Percentiles rank a stretch among this genome's conserved stretches.
Evolutionary conservation across 2,113 vertebrate species (phyloP).

Genomic region (Megaleporinus macrocephalus): DNA sequence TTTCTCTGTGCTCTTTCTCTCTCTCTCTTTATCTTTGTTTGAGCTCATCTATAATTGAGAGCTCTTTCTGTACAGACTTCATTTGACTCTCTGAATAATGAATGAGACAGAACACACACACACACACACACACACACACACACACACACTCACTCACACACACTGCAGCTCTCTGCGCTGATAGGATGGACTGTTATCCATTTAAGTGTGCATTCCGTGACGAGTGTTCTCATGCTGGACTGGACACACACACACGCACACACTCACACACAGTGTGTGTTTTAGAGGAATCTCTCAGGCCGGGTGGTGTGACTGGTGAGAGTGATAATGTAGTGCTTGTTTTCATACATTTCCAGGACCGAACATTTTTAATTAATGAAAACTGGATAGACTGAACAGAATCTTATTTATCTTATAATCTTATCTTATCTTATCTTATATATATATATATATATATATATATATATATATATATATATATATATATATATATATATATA

Average conservation of each 20-base stretch:
- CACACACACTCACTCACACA: neutral
- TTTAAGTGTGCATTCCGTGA: slow-evolving; percentile 62
- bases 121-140: slow-evolving; percentile 25
- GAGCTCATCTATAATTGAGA: slow-evolving; percentile 74
- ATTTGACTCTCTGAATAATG: slow-evolving; percentile 79
- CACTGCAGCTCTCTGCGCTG: slow-evolving; percentile 64
- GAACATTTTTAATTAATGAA: too few relatives aligned
- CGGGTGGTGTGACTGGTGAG: neutral
- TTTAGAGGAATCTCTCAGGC: neutral
- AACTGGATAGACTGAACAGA: too few relatives aligned
- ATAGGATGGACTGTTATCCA: slow-evolving; percentile 73
- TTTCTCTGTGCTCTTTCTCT: neutral
- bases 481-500: too few relatives aligned
- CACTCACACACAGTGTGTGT: neutral
- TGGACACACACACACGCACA: slow-evolving; percentile 12
- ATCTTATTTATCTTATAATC: too few relatives aligned
- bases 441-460: too few relatives aligned
- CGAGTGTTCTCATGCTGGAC: slow-evolving; percentile 25
- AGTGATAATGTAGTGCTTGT: neutral
- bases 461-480: too few relatives aligned
- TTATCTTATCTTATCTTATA: too few relatives aligned
- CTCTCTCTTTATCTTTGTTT: neutral
- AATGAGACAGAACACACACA: slow-evolving; percentile 68
- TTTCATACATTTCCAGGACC: too few relatives aligned
- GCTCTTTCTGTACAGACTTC: slow-evolving; percentile 77